A percentile compares a stretch with the other conserved stretches of the same genome.
These are phyloP conservation scores for Lindbergichthys nudifrons DNA, from an alignment of 2,797 vertebrate species.

Conservation along the genomic window DNA sequence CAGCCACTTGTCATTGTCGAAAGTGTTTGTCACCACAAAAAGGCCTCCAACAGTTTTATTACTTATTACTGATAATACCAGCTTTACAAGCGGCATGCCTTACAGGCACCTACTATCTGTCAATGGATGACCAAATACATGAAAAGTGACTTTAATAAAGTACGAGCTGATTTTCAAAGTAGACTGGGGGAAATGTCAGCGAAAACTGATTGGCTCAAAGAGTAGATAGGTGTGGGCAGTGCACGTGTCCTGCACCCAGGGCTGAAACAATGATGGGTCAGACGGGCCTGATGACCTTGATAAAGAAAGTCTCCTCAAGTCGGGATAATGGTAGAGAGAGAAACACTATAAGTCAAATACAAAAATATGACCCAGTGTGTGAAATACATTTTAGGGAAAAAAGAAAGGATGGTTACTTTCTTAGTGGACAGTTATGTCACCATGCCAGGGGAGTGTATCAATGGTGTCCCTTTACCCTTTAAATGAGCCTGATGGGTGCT, in stretches of 20 bases:
- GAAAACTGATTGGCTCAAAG: constrained; percentile 20
- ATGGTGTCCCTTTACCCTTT: constrained; percentile 25
- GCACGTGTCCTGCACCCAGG: neutral
- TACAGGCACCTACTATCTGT: constrained; percentile 15
- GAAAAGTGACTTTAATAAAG: constrained; percentile 9
- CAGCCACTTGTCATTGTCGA: constrained; percentile 32
- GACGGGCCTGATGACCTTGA: constrained; percentile 20
- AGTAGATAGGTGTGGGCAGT: constrained; percentile 8
- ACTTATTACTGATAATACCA: constrained; percentile 37
- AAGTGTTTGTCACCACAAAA: constrained; percentile 21
- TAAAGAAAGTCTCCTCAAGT: constrained; percentile 3
- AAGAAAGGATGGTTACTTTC: constrained; percentile 38
- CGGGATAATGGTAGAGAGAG: constrained; percentile 1
- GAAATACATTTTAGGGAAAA: constrained; percentile 16
- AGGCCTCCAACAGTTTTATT: constrained; percentile 21
- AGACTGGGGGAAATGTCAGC: constrained; percentile 2
- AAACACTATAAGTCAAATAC: neutral
- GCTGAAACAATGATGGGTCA: constrained; percentile 8
- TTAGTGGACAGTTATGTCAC: constrained; percentile 39
- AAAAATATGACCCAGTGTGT: constrained; percentile 9
- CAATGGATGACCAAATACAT: constrained; percentile 20
- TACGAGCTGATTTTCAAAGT: constrained; percentile 11
- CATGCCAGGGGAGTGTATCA: constrained; percentile 1
- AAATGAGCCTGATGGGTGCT: constrained; percentile 3
- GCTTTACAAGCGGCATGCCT: neutral